These are phyloP conservation scores for Gastrophryne carolinensis DNA, from an alignment of 2,797 vertebrate species.

Conservation along the genomic window DNA sequence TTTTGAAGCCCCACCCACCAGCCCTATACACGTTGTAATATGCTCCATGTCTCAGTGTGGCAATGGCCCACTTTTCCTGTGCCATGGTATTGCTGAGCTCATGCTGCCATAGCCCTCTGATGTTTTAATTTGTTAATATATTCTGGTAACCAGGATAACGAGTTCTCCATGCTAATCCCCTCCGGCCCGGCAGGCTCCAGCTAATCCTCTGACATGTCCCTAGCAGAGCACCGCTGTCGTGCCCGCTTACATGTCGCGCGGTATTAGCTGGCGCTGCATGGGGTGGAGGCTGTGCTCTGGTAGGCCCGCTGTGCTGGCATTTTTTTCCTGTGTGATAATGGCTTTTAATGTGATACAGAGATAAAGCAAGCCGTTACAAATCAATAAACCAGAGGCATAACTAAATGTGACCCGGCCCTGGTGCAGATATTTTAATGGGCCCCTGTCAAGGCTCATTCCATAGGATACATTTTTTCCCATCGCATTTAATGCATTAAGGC, in stretches of 20 bases:
- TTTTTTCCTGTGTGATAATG: neutral
- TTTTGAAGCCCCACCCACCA: neutral
- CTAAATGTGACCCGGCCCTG: too few relatives aligned
- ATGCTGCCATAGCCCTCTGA: slow-evolving; percentile 55
- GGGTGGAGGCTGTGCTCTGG: neutral
- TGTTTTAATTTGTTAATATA: slow-evolving; percentile 58
- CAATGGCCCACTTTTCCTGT: slow-evolving; percentile 13
- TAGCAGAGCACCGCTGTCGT: slow-evolving; percentile 51
- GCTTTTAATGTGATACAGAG: neutral
- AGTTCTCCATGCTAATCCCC: slow-evolving; percentile 67
- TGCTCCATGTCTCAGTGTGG: neutral
- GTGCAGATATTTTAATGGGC: too few relatives aligned
- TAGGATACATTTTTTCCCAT: too few relatives aligned
- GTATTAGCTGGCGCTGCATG: neutral
- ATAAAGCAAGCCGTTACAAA: too few relatives aligned
- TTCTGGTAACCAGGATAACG: slow-evolving; percentile 59
- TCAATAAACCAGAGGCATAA: too few relatives aligned
- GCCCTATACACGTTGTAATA: neutral
- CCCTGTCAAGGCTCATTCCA: too few relatives aligned
- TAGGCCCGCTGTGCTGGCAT: neutral
- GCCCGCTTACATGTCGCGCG: neutral
- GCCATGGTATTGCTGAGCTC: slow-evolving; percentile 34
- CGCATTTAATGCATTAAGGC: too few relatives aligned
- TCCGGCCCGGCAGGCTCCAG: slow-evolving; percentile 60
- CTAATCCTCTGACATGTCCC: slow-evolving; percentile 64